Conservation (phyloP, 2,113 vertebrate species). For the Halichoeres trimaculatus region DNA sequence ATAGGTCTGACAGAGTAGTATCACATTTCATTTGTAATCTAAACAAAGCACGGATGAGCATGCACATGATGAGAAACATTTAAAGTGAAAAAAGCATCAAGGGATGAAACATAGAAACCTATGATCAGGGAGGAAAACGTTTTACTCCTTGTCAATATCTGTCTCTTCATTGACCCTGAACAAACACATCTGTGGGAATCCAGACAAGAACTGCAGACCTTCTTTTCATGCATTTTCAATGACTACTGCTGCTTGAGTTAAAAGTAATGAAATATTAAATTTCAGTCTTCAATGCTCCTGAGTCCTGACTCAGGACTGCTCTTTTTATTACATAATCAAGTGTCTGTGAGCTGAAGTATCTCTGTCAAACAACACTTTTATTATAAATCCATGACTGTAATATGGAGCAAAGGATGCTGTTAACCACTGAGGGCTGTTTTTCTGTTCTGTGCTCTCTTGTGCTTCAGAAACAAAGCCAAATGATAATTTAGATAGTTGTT, state of each 20-base stretch:
- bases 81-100: constrained; percentile 41
- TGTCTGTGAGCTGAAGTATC: constrained; percentile 50
- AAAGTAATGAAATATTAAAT: constrained; percentile 71
- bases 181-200: constrained; percentile 22
- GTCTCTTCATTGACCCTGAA: constrained; percentile 24
- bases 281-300: constrained; percentile 53
- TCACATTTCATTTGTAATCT: constrained; percentile 21
- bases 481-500: neutral
- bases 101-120: constrained; percentile 47
- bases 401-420: neutral
- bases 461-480: constrained; percentile 1
- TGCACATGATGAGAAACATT: constrained; percentile 50
- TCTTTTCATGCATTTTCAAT: constrained; percentile 62
- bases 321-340: constrained; percentile 66
- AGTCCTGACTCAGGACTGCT: constrained; percentile 55
- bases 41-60: constrained; percentile 43
- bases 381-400: constrained; percentile 23
- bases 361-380: constrained; percentile 32
- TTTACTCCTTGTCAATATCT: neutral
- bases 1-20: constrained; percentile 6
- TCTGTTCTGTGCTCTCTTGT: neutral
- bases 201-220: constrained; percentile 23
- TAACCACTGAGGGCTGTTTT: constrained; percentile 5
- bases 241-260: constrained; percentile 62
- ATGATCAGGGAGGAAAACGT: neutral